These are phyloP conservation scores for Phrynocephalus vlangalii DNA, from an alignment of 2,797 vertebrate genomes.

Conservation along the genomic window DNA sequence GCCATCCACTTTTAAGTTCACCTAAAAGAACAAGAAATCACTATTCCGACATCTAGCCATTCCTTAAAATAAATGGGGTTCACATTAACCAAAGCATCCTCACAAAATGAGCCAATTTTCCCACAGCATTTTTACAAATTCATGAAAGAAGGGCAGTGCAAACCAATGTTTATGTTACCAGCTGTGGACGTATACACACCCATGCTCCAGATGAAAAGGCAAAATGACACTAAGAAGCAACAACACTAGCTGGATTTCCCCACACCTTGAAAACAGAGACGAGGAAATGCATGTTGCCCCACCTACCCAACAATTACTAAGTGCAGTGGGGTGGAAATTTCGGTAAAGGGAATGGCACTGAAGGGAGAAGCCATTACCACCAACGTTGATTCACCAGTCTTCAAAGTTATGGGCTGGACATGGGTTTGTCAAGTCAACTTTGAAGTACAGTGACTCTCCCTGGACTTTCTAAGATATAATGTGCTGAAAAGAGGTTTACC, in stretches of 20 bases:
- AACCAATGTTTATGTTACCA: not conserved
- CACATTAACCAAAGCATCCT: not conserved
- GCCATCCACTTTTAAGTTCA: constrained; percentile 79
- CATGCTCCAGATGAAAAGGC: not conserved
- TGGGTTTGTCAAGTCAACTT: too few relatives aligned
- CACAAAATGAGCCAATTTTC: not conserved
- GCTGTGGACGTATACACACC: not conserved
- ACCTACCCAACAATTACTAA: not conserved
- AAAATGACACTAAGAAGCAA: not conserved
- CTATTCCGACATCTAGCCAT: not conserved
- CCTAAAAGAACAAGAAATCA: constrained; percentile 76
- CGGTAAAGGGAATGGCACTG: not conserved
- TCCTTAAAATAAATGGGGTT: not conserved
- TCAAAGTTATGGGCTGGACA: not conserved
- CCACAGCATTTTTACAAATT: too few relatives aligned
- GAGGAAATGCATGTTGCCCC: not conserved
- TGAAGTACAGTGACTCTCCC: too few relatives aligned
- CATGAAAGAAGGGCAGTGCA: not conserved
- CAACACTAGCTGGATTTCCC: too few relatives aligned
- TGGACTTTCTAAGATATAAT: too few relatives aligned
- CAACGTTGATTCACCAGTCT: not conserved
- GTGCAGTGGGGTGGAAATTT: not conserved
- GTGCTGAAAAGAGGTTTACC: too few relatives aligned
- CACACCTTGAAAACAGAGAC: not conserved
- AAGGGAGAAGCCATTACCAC: not conserved